Evolutionary conservation across 2,113 vertebrate species (phyloP).

Genomic region (Tupaia chinensis): DNA sequence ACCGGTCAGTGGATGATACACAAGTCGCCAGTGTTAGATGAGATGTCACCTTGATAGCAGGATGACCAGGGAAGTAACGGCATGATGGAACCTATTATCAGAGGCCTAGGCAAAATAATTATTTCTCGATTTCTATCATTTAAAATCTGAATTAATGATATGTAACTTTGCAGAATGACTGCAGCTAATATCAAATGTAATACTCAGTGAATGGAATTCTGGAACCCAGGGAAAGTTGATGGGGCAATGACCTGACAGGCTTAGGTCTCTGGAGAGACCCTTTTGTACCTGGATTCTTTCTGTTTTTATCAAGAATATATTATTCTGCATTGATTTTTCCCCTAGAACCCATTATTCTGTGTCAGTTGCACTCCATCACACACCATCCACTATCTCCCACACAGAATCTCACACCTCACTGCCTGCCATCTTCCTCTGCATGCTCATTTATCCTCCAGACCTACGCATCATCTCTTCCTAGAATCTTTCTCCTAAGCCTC

Average conservation of each 20-base stretch:
- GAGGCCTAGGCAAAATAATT: background rate
- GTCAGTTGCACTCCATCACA: background rate
- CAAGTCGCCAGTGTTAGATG: background rate
- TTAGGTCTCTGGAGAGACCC: background rate
- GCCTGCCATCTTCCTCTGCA: background rate
- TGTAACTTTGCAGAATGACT: constrained; percentile 61
- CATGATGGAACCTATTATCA: background rate
- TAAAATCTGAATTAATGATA: constrained; percentile 67
- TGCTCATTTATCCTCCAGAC: background rate
- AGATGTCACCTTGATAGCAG: background rate
- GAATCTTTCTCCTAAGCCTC: background rate
- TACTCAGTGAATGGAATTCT: constrained; percentile 60
- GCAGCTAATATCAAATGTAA: background rate
- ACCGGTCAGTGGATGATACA: background rate
- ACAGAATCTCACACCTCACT: background rate
- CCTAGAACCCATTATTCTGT: background rate
- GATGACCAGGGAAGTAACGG: background rate
- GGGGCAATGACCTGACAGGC: background rate
- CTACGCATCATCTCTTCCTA: background rate
- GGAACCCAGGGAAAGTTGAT: constrained; percentile 38
- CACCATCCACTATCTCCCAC: background rate
- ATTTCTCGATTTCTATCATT: constrained; percentile 65
- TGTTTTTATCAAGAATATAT: background rate
- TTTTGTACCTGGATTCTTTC: background rate
- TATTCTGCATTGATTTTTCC: background rate